Evolutionary conservation across 1,140 invertebrate genomes (phyloP).

Genomic region (Tetragonula clypearis): DNA sequence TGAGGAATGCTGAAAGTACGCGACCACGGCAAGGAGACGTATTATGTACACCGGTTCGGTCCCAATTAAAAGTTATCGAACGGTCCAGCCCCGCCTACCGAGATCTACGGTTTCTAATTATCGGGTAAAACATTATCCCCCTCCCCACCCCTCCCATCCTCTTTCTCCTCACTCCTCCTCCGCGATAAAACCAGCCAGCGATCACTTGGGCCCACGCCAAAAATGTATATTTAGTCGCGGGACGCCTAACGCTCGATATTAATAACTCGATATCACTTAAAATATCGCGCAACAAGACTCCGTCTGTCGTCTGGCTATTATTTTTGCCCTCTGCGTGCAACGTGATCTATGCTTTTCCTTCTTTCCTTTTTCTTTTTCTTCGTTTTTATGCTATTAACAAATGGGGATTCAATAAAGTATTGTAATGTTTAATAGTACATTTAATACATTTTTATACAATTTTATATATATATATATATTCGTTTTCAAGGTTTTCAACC

Average conservation of each 20-base stretch:
- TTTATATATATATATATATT: not conserved
- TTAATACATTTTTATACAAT: too few species aligned
- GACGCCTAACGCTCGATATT: constrained; percentile 60
- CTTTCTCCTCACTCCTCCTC: too few species aligned
- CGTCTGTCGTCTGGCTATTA: constrained; percentile 63
- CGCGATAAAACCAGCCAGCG: constrained; percentile 62
- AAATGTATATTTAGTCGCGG: constrained; percentile 64
- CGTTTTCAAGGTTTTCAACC: not conserved
- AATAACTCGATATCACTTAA: constrained; percentile 67
- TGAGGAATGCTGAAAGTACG: constrained; percentile 46
- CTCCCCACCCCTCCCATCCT: too few species aligned
- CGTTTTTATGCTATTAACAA: not conserved
- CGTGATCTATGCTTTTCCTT: not conserved
- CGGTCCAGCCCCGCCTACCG: not conserved
- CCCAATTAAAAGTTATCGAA: constrained; percentile 59
- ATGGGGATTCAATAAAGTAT: too few species aligned
- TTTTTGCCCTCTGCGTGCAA: constrained; percentile 42
- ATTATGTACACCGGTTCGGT: constrained; percentile 28
- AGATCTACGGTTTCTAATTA: constrained; percentile 63
- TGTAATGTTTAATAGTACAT: too few species aligned
- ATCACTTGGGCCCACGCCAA: constrained; percentile 59
- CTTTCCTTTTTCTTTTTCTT: not conserved
- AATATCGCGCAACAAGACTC: constrained; percentile 66
- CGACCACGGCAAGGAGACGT: constrained; percentile 29
- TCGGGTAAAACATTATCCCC: constrained; percentile 66